Percentiles rank a stretch among this genome's conserved stretches.
Conservation (phyloP, 2,888 invertebrate genomes). For the Clitarchus hookeri region DNA sequence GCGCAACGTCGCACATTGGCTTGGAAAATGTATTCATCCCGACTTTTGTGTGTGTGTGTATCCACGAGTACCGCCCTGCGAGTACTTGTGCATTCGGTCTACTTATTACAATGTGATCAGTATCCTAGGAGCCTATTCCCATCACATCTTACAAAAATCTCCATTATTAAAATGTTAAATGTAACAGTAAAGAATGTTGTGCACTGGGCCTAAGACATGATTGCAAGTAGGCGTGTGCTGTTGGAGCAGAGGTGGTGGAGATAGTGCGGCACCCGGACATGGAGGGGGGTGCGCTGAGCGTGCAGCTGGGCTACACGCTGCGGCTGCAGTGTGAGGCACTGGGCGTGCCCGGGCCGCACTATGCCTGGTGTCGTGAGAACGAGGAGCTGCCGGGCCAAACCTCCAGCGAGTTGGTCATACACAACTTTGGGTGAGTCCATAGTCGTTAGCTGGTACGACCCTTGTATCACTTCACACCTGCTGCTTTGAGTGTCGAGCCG, state of each 20-base stretch:
- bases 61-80: too few relatives aligned
- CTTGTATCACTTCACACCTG: not conserved
- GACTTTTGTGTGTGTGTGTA: too few relatives aligned
- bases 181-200: too few relatives aligned
- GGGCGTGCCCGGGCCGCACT: slow-evolving; percentile 51
- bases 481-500: too few relatives aligned
- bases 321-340: slow-evolving; percentile 48
- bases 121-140: too few relatives aligned
- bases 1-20: too few relatives aligned
- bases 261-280: not conserved
- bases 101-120: too few relatives aligned
- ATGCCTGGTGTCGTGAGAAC: slow-evolving; percentile 49
- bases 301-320: slow-evolving; percentile 41
- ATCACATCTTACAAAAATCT: too few relatives aligned
- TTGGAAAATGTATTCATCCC: too few relatives aligned
- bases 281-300: not conserved
- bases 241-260: not conserved
- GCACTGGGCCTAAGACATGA: too few relatives aligned
- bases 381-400: slow-evolving; percentile 43
- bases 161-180: too few relatives aligned
- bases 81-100: too few relatives aligned
- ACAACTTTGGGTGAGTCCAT: slow-evolving; percentile 35
- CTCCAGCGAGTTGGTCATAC: slow-evolving; percentile 45
- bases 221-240: not conserved
- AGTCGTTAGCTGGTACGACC: not conserved